Evolutionary conservation across 2,113 vertebrate genomes (phyloP).

Genomic region (Crotalus helleri): DNA sequence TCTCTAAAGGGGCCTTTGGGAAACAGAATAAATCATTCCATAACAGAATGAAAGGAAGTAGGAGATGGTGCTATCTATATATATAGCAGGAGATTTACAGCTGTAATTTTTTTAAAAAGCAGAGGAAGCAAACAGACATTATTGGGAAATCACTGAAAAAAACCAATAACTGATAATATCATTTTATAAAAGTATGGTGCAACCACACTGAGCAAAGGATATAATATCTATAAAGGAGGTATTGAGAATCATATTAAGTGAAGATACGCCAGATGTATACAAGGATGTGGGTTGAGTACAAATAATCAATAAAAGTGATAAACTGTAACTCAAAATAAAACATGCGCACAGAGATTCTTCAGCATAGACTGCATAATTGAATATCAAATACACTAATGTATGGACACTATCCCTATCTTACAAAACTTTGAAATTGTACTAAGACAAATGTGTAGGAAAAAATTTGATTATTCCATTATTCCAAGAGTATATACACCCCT

Average conservation of each 20-base stretch:
- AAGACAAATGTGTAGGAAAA: background rate
- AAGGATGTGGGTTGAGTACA: background rate
- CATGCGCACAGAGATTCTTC: background rate
- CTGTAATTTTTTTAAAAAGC: background rate
- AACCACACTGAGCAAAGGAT: background rate
- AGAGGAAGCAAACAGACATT: background rate
- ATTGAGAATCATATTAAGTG: no score
- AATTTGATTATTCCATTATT: background rate
- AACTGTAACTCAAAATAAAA: background rate
- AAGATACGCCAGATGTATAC: no score
- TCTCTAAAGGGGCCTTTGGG: background rate
- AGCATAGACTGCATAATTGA: no score
- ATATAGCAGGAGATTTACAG: background rate
- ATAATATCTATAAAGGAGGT: background rate
- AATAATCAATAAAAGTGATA: background rate
- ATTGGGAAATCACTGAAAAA: background rate
- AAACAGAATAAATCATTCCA: background rate
- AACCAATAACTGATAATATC: background rate
- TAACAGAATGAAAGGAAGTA: background rate
- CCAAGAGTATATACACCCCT: background rate
- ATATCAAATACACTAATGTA: background rate
- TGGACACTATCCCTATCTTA: background rate
- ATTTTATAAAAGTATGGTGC: background rate
- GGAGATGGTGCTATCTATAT: background rate
- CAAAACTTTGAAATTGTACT: background rate